A percentile compares a stretch with the other conserved stretches of the same genome.
Evolutionary conservation across 2,113 vertebrate genomes (phyloP).

Genomic region (Rhodinocichla rosea): DNA sequence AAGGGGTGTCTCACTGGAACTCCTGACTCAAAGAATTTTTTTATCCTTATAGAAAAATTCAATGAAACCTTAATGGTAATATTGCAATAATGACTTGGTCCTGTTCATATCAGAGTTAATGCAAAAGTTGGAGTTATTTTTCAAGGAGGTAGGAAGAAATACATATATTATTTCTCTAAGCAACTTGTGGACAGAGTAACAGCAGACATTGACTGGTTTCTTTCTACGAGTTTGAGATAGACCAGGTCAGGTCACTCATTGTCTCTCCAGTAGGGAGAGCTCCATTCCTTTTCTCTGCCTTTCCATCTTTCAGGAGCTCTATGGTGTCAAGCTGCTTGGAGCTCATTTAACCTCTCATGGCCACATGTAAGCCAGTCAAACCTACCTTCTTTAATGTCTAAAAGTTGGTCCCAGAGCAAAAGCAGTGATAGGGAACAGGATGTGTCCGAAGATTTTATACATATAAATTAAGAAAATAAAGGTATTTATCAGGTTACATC

Average conservation of each 20-base stretch:
- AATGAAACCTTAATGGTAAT: background rate
- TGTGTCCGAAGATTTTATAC: background rate
- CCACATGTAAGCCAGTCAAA: background rate
- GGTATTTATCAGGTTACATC: background rate
- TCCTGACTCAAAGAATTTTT: background rate
- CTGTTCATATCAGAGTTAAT: background rate
- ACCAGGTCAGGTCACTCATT: background rate
- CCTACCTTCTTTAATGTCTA: background rate
- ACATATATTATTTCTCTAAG: background rate
- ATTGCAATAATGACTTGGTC: background rate
- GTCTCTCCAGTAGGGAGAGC: background rate
- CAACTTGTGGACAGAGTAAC: background rate
- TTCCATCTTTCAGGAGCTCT: background rate
- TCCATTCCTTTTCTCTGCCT: background rate
- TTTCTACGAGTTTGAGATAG: background rate
- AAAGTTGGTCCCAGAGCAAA: background rate
- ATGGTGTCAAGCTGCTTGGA: background rate
- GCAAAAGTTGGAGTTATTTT: background rate
- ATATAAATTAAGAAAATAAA: background rate
- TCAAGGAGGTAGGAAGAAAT: background rate
- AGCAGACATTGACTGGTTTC: background rate
- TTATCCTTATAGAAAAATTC: background rate
- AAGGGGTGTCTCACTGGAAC: background rate
- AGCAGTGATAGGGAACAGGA: background rate
- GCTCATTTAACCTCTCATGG: background rate